Evolutionary conservation across 2,888 invertebrate species (phyloP), one percentile per base, ranked within the genome.

Genomic region (Neria commutata): DNA sequence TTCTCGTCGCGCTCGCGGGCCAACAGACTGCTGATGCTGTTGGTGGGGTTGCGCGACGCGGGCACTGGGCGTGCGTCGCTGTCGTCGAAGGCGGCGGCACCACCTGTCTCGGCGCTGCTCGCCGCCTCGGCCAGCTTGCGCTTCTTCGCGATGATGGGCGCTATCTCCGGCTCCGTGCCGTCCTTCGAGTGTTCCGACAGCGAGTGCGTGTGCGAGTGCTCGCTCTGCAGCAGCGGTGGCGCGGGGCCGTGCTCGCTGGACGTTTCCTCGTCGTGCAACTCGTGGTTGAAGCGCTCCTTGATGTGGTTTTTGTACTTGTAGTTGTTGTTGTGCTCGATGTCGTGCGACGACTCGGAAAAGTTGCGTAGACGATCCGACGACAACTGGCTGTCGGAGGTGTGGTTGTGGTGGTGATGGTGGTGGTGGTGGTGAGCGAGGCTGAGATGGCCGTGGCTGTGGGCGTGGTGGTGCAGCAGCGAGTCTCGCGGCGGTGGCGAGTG

Each of bases 251-350:
- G 80, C 56, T 86, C 86, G 64, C 80, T 80, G 56, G 74, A 79
- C 24, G 81, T 80, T 61, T 81, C 80, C 62, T 80, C 80, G 56
- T 81, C 81, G 60, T 81, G 80, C 40, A 77, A 56, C 59, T 82
- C 87, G 63, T 86, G 83, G 1, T 87, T 87, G 66, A 96, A 96
- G 60, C 96, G 85, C 77, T 95, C 89, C 75, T 95, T 94, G 67
- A 97, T 96, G 76, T 91, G 92, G 73, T 92, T 95, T 83, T 97
- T 97, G 84, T 95, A 96, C 83, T 96, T 96, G 84, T 95, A 96
- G 69, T 87, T 87, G 48, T 86, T 79, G 65, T 82, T 81, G 71
- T 76, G 83, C 64, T 81, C 81, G 56, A 81, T 74, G 48, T 82
- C 83, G 65, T 81, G 81, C 56, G 81, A 81, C 16, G 80, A 81